Evolutionary conservation across 2,113 vertebrate genomes (phyloP).

Genomic region (Morone saxatilis): DNA sequence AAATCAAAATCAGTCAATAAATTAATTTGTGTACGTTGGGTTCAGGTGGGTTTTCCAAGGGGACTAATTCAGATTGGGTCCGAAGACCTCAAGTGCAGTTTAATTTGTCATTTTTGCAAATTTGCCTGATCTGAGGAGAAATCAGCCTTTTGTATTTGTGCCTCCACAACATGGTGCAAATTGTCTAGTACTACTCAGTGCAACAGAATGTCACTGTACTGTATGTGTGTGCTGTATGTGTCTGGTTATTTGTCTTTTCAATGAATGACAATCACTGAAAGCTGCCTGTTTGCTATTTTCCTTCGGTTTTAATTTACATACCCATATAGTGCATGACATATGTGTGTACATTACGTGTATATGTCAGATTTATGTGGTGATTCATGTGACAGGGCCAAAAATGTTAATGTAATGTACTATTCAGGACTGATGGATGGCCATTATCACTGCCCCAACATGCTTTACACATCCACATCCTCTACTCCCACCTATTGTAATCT

Average conservation of each 20-base stretch:
- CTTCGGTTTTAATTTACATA: not conserved
- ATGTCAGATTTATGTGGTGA: not conserved
- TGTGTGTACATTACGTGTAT: not conserved
- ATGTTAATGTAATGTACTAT: not conserved
- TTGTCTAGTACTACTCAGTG: not conserved
- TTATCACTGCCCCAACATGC: not conserved
- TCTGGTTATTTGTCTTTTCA: not conserved
- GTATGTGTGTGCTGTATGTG: not conserved
- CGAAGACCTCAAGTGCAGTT: not conserved
- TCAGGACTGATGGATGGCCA: conserved; percentile 32
- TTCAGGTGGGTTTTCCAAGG: not conserved
- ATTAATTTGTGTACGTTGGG: not conserved
- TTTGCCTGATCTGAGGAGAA: not conserved
- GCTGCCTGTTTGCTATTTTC: not conserved
- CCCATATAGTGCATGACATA: not conserved
- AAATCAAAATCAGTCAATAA: no score
- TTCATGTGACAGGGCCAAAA: conserved; percentile 17
- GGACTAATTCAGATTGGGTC: not conserved
- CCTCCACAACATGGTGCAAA: not conserved
- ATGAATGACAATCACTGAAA: not conserved
- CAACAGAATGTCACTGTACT: not conserved
- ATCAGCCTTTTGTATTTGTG: not conserved
- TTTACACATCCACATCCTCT: not conserved
- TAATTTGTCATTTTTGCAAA: conserved; percentile 8
- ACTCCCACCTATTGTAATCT: not conserved